A percentile compares a stretch with the other conserved stretches of the same genome.
Conservation (phyloP, 1,140 invertebrate species). For the Diachasmimorpha longicaudata region DNA sequence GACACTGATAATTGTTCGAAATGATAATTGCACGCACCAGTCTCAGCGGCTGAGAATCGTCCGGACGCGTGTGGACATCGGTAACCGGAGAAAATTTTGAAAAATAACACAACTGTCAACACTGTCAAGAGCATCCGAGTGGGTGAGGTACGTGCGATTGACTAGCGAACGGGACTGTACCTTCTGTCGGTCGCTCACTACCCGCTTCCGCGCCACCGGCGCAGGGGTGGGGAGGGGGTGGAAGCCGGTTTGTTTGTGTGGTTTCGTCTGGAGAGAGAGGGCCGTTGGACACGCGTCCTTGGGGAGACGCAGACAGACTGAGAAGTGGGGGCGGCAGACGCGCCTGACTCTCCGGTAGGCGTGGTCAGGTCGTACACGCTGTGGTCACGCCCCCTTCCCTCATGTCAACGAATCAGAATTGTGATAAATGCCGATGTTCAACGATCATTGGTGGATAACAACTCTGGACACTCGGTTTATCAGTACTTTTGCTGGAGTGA, state of each 20-base stretch:
- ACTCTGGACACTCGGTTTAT: neutral
- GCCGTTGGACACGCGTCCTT: neutral
- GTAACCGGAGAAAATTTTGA: neutral
- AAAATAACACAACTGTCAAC: neutral
- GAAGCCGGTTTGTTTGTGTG: neutral
- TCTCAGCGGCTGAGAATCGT: neutral
- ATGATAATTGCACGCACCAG: neutral
- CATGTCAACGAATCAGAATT: constrained; percentile 8
- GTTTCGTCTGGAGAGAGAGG: neutral
- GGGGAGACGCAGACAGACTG: neutral
- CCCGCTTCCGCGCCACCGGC: neutral
- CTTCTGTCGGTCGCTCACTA: neutral
- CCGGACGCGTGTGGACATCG: neutral
- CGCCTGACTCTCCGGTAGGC: constrained; percentile 8
- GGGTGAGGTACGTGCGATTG: constrained; percentile 28
- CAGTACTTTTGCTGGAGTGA: neutral
- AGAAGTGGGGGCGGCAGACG: constrained; percentile 4
- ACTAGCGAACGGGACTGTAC: constrained; percentile 27
- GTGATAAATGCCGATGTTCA: neutral
- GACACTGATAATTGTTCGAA: neutral
- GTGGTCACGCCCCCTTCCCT: constrained; percentile 9
- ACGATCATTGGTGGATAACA: constrained; percentile 3
- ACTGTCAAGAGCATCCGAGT: constrained; percentile 26
- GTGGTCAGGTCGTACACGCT: constrained; percentile 19
- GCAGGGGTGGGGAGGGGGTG: constrained; percentile 3